These are phyloP conservation scores for Rhinolophus sinicus DNA, from an alignment of 2,113 vertebrate genomes.

Conservation along the genomic window DNA sequence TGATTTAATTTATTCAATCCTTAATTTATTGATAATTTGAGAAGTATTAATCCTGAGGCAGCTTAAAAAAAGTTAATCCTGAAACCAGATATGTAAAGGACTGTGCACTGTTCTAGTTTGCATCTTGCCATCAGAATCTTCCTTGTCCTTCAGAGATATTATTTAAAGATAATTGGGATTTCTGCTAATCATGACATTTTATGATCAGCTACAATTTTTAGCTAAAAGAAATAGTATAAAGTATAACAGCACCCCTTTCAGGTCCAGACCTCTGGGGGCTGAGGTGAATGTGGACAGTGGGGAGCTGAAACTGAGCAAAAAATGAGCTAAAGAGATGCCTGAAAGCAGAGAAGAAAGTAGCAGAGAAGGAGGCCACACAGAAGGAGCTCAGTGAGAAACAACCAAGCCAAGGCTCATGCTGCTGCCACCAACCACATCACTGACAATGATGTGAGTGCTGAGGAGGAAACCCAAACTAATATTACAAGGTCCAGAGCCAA, in stretches of 20 bases:
- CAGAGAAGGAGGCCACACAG: too few species aligned
- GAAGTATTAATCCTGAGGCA: neutral
- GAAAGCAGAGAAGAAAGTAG: too few species aligned
- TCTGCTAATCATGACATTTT: neutral
- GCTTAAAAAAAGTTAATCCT: neutral
- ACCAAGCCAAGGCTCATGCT: too few species aligned
- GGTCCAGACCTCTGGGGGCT: too few species aligned
- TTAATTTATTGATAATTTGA: neutral
- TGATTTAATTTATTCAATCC: neutral
- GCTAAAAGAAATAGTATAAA: neutral
- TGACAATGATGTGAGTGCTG: too few species aligned
- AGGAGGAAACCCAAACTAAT: too few species aligned
- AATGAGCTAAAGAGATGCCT: too few species aligned
- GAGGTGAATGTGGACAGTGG: too few species aligned
- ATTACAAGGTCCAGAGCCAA: too few species aligned
- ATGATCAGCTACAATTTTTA: neutral
- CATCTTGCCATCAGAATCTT: neutral
- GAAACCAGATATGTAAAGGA: neutral
- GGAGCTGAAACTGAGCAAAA: too few species aligned
- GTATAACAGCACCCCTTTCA: neutral
- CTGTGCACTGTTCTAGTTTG: neutral
- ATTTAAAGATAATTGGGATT: neutral
- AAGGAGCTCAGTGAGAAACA: too few species aligned
- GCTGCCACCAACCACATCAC: too few species aligned
- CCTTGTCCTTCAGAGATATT: neutral